Conservation (phyloP, 1,140 invertebrate species). For the Anastatus disparis region DNA sequence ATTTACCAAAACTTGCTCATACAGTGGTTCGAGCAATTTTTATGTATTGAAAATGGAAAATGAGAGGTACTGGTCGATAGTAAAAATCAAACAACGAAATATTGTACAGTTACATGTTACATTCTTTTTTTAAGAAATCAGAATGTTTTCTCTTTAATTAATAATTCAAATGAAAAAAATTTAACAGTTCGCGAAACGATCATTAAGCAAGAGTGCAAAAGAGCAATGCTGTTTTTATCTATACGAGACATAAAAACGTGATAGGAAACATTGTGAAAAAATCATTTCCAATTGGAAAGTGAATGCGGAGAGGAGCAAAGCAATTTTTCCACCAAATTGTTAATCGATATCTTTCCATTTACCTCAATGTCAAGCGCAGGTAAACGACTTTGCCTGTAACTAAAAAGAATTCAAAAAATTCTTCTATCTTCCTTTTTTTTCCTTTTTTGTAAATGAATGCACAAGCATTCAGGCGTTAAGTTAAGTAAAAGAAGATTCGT, state of each 20-base stretch:
- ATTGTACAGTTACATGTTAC: too few species aligned
- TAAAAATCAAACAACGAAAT: too few species aligned
- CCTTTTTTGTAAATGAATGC: neutral
- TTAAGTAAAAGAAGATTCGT: neutral
- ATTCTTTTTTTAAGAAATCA: too few species aligned
- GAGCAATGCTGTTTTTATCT: neutral
- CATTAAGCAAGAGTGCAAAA: too few species aligned
- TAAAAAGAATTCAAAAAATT: neutral
- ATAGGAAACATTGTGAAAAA: slow-evolving; percentile 9
- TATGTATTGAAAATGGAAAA: too few species aligned
- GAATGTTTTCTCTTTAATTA: too few species aligned
- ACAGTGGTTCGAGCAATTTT: too few species aligned
- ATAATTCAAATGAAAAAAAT: too few species aligned
- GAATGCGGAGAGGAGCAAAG: neutral
- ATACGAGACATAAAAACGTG: neutral
- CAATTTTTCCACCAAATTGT: slow-evolving; percentile 11
- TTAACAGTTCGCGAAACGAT: too few species aligned
- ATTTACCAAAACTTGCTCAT: too few species aligned
- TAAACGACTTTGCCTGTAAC: neutral
- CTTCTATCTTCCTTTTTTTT: neutral
- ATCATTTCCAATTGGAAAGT: neutral
- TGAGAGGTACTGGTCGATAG: too few species aligned
- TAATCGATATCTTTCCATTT: slow-evolving; percentile 23
- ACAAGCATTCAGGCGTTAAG: neutral
- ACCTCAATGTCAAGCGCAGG: slow-evolving; percentile 10